A percentile compares a stretch with the other conserved stretches of the same genome.
phyloP scores from a whole-genome alignment of 23 tunicate genomes.

The Oikopleura dioica region DNA sequence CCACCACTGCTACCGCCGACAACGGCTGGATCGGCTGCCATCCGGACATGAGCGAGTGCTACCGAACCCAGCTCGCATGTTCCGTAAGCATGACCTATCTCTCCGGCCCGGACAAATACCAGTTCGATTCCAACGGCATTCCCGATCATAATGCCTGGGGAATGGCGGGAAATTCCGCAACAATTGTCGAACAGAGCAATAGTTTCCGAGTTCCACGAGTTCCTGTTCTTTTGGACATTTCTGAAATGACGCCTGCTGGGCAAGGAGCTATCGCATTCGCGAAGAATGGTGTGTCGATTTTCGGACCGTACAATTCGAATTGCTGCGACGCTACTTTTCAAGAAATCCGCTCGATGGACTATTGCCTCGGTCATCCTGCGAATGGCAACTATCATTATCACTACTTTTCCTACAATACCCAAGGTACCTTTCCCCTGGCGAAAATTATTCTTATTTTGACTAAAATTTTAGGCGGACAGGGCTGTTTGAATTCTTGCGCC shows the following conservation, averaged over 20 bases:
- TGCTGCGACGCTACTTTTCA: neutral
- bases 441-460: too few relatives aligned
- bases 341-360: neutral
- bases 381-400: neutral
- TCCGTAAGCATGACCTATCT: neutral
- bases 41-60: neutral
- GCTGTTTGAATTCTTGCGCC: neutral
- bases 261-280: neutral
- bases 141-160: slow-evolving; percentile 25
- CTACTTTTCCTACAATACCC: neutral
- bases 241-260: neutral
- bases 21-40: neutral
- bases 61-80: neutral
- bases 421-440: neutral
- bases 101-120: too few relatives aligned
- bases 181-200: neutral
- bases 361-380: neutral
- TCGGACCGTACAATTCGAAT: neutral
- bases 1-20: neutral
- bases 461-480: neutral
- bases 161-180: neutral
- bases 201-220: slow-evolving; percentile 1
- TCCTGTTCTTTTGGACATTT: slow-evolving; percentile 6
- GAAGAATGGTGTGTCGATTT: neutral
- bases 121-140: slow-evolving; percentile 22